Evolutionary conservation across 2,888 invertebrate genomes (phyloP).

Genomic region (Diadegma fenestrale): DNA sequence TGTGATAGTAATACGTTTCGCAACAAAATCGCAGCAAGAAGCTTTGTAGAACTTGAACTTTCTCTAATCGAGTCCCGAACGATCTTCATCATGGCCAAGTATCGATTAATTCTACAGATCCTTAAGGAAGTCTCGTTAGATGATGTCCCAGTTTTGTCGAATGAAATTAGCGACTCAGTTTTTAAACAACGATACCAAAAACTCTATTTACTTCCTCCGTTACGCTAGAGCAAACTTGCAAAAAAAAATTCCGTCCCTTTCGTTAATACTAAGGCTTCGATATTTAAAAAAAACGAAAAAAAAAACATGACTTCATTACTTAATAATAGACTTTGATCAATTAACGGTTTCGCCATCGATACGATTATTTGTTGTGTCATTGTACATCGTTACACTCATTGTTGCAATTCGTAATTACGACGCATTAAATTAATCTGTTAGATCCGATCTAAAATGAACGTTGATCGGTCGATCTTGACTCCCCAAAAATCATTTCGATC

Average conservation of each 20-base stretch:
- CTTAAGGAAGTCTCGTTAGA: background rate
- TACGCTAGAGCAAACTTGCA: background rate
- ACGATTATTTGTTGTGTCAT: background rate
- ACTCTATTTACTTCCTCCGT: background rate
- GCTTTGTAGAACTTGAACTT: background rate
- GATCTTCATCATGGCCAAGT: background rate
- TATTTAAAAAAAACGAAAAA: background rate
- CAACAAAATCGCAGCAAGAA: background rate
- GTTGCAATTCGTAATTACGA: background rate
- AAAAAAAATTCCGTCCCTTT: background rate
- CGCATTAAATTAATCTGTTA: background rate
- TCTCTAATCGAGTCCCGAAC: background rate
- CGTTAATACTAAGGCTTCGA: slow-evolving; percentile 12
- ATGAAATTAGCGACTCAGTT: background rate
- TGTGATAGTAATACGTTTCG: too few relatives aligned
- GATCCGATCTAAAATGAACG: background rate
- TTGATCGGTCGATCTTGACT: background rate
- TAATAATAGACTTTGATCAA: slow-evolving; percentile 7
- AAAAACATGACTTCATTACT: background rate
- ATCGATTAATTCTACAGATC: background rate
- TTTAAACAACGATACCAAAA: background rate
- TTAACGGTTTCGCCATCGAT: background rate
- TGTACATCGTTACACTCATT: background rate
- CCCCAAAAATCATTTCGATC: slow-evolving; percentile 10
- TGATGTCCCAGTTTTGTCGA: background rate